Percentiles rank a stretch among this genome's conserved stretches.
Conservation (phyloP, 2,797 vertebrate species). For the Eulemur albifrons region DNA sequence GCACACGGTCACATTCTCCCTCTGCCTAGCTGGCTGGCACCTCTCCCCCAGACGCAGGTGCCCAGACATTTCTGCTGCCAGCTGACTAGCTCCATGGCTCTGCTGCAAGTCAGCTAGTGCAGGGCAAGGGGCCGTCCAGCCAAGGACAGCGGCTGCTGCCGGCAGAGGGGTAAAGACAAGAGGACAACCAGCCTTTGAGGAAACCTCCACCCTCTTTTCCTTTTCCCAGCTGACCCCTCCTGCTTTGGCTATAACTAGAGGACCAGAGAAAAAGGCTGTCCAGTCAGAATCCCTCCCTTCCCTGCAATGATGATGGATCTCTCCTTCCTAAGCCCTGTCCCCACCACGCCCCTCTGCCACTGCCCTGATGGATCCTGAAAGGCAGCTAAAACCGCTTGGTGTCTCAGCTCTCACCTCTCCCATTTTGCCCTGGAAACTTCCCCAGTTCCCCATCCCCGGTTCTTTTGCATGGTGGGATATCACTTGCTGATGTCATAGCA, state of each 20-base stretch:
- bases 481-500: neutral
- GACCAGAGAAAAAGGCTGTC: neutral
- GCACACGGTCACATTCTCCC: neutral
- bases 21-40: neutral
- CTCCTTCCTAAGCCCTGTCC: neutral
- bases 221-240: neutral
- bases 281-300: neutral
- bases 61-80: conserved; percentile 32
- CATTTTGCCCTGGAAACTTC: neutral
- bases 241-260: neutral
- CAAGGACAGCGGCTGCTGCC: conserved; percentile 40
- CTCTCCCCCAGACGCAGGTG: conserved; percentile 46
- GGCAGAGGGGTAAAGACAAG: neutral
- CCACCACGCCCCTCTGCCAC: accelerated
- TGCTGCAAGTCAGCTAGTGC: neutral
- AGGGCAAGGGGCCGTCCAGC: neutral
- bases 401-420: neutral
- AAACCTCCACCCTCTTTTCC: neutral
- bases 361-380: neutral
- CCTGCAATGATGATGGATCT: accelerated
- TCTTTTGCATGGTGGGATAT: neutral
- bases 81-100: neutral
- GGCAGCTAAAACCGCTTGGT: neutral
- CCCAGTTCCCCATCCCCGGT: neutral
- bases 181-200: neutral